These are phyloP conservation scores for Uromys caudimaculatus DNA, from an alignment of 2,797 vertebrate species.

Conservation along the genomic window DNA sequence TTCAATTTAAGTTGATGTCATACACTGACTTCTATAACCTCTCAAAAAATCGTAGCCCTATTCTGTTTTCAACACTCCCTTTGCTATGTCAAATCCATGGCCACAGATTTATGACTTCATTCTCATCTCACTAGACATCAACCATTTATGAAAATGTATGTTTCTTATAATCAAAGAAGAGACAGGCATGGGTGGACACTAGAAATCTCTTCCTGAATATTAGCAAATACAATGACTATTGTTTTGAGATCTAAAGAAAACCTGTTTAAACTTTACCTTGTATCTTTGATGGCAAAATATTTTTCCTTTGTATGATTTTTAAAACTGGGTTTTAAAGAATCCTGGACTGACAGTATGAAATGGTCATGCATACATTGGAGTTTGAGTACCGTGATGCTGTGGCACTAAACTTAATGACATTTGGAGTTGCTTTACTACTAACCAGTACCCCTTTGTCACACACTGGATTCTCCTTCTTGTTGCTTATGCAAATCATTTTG, in stretches of 20 bases:
- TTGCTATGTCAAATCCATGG: neutral
- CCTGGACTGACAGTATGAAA: neutral
- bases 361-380: neutral
- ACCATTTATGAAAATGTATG: neutral
- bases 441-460: neutral
- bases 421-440: neutral
- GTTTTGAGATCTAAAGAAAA: neutral
- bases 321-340: slow-evolving; percentile 2
- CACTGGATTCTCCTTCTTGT: neutral
- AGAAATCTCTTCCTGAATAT: neutral
- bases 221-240: neutral
- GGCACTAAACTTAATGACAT: neutral
- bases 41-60: neutral
- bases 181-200: neutral
- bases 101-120: neutral
- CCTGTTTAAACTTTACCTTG: neutral
- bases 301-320: neutral
- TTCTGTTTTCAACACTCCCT: too few species aligned
- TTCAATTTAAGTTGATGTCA: neutral
- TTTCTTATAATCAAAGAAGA: neutral
- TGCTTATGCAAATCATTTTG: slow-evolving; percentile 5
- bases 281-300: neutral
- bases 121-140: neutral
- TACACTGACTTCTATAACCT: neutral
- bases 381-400: neutral